These are phyloP conservation scores for Tortrix viridana DNA, from an alignment of 2,888 invertebrate species.

Conservation along the genomic window DNA sequence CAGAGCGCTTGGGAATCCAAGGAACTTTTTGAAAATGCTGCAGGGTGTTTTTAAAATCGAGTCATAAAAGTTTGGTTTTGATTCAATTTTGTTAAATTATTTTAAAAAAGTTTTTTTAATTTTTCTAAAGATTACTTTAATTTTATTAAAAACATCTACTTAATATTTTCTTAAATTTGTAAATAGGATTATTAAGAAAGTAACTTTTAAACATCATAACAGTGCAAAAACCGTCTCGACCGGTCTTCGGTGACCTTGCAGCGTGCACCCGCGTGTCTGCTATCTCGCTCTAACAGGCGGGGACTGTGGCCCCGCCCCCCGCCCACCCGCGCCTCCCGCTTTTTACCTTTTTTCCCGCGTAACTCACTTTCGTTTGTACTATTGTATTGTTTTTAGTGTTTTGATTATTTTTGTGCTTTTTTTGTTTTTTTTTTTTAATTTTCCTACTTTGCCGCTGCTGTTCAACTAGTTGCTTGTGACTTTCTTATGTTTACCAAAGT, in stretches of 20 bases:
- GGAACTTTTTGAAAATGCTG: slow-evolving; percentile 18
- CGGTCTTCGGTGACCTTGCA: slow-evolving; percentile 65
- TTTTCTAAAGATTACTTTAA: background rate
- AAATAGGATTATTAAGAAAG: slow-evolving; percentile 16
- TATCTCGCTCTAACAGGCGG: slow-evolving; percentile 67
- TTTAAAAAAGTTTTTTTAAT: slow-evolving; percentile 44
- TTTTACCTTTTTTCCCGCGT: slow-evolving; percentile 71
- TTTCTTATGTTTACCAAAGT: background rate
- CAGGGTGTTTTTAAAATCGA: too few relatives aligned
- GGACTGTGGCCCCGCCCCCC: slow-evolving; percentile 71
- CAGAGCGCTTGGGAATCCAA: slow-evolving; percentile 14
- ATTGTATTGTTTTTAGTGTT: slow-evolving; percentile 41
- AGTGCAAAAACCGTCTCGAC: slow-evolving; percentile 49
- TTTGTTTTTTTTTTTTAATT: slow-evolving; percentile 31
- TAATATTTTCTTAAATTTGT: background rate
- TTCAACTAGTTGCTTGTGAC: background rate
- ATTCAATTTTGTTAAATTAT: too few relatives aligned
- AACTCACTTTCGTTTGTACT: slow-evolving; percentile 64
- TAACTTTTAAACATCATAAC: slow-evolving; percentile 49
- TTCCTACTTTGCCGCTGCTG: background rate
- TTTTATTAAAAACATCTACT: background rate
- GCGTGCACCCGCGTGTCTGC: slow-evolving; percentile 51
- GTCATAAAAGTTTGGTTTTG: too few relatives aligned
- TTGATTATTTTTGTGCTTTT: slow-evolving; percentile 47
- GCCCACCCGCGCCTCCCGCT: slow-evolving; percentile 70